Evolutionary conservation across 2,888 invertebrate species (phyloP).

Genomic region (Caenorhabditis virilis): DNA sequence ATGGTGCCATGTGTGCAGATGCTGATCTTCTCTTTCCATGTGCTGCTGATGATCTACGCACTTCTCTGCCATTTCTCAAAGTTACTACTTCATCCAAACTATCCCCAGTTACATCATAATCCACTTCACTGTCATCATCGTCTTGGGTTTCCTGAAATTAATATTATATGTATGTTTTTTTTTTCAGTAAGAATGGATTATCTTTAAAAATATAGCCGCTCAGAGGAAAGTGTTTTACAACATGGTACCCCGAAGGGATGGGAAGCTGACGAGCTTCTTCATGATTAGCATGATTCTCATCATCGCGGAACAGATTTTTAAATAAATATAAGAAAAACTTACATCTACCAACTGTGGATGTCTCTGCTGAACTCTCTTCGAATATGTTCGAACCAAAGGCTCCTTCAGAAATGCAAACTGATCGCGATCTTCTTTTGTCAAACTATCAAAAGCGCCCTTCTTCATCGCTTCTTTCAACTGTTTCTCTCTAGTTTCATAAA

Average conservation of each 20-base stretch:
- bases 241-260: too few relatives aligned
- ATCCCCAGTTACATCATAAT: conserved; percentile 48
- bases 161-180: too few relatives aligned
- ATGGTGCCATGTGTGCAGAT: conserved; percentile 4
- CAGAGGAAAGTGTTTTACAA: too few relatives aligned
- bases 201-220: too few relatives aligned
- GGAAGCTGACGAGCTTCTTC: conserved; percentile 32
- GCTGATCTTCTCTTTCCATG: conserved; percentile 17
- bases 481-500: conserved; percentile 42
- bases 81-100: conserved; percentile 32
- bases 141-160: conserved; percentile 17
- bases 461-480: conserved; percentile 45
- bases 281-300: conserved; percentile 35
- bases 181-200: neutral
- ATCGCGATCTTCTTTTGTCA: conserved; percentile 37
- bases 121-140: conserved; percentile 43
- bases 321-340: too few relatives aligned
- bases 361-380: conserved; percentile 27
- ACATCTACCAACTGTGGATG: conserved; percentile 27
- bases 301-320: neutral
- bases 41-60: conserved; percentile 20
- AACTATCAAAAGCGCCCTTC: conserved; percentile 34
- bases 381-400: conserved; percentile 28
- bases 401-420: conserved; percentile 32
- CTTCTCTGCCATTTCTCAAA: conserved; percentile 22